These are phyloP conservation scores for Frankliniella fusca DNA, from an alignment of 2,888 invertebrate species.

Conservation along the genomic window DNA sequence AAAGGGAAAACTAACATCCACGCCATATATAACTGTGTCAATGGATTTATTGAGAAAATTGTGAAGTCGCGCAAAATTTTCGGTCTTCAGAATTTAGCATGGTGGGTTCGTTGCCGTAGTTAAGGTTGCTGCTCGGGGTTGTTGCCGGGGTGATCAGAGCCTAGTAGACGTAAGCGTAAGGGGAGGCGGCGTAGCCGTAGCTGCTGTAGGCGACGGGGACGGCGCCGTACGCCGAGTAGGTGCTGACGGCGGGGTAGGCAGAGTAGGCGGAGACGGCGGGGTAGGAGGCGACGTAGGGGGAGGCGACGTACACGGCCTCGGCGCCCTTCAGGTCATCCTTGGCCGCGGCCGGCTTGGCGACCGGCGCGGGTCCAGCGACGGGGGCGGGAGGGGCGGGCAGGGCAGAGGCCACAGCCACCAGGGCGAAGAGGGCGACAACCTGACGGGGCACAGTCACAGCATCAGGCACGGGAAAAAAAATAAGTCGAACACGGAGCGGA, in stretches of 20 bases:
- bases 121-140: neutral
- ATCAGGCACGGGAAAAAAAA: neutral
- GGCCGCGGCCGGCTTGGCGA: neutral
- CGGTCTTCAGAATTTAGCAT: neutral
- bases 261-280: neutral
- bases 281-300: slow-evolving; percentile 30
- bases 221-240: neutral
- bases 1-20: neutral
- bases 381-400: neutral
- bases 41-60: neutral
- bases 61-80: neutral
- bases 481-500: neutral
- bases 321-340: slow-evolving; percentile 34
- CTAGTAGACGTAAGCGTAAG: slow-evolving; percentile 23
- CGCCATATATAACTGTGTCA: neutral
- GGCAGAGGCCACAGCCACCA: slow-evolving; percentile 28
- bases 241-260: slow-evolving; percentile 4
- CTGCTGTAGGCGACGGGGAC: neutral
- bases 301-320: slow-evolving; percentile 34
- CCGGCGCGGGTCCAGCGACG: neutral
- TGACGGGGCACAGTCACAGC: neutral
- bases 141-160: too few relatives aligned
- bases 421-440: slow-evolving; percentile 31
- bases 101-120: neutral
- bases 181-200: slow-evolving; percentile 28